These are phyloP conservation scores for Leptarthrus brevirostris DNA, from an alignment of 2,888 invertebrate species.

Conservation along the genomic window DNA sequence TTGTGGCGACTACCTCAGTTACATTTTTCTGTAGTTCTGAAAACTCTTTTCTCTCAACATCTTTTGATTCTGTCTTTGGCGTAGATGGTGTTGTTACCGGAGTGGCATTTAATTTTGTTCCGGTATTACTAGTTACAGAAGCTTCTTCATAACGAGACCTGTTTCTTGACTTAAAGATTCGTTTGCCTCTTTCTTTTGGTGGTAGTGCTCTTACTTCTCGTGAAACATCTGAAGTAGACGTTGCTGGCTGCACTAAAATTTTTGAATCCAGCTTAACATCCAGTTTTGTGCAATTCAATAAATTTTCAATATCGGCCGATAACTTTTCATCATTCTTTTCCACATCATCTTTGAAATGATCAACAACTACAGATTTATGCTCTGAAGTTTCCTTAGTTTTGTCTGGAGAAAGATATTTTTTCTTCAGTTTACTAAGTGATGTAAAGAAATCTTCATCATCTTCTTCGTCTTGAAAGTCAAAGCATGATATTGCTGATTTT, in stretches of 20 bases:
- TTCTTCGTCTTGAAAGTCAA: conserved; percentile 83
- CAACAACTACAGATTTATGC: conserved; percentile 47
- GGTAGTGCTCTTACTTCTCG: conserved; percentile 61
- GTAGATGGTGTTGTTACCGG: neutral
- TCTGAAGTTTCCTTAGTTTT: conserved; percentile 54
- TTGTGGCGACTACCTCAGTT: no score
- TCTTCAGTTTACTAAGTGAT: conserved; percentile 60
- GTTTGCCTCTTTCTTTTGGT: conserved; percentile 65
- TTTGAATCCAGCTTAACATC: conserved; percentile 71
- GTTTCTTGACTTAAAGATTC: conserved; percentile 66
- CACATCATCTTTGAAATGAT: conserved; percentile 53
- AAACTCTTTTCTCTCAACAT: neutral
- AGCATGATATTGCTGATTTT: conserved; percentile 71
- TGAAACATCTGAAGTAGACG: neutral
- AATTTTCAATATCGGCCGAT: conserved; percentile 71
- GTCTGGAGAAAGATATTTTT: conserved; percentile 59
- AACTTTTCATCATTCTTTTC: conserved; percentile 61
- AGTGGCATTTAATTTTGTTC: conserved; percentile 25
- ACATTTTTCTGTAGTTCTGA: no score
- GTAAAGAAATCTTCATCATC: conserved; percentile 70
- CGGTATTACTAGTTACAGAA: neutral
- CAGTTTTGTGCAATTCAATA: conserved; percentile 73
- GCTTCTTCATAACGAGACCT: conserved; percentile 57
- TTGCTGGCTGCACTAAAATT: conserved; percentile 8
- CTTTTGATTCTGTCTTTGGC: neutral